Conservation (phyloP, 2,113 vertebrate genomes). For the Columba livia region DNA sequence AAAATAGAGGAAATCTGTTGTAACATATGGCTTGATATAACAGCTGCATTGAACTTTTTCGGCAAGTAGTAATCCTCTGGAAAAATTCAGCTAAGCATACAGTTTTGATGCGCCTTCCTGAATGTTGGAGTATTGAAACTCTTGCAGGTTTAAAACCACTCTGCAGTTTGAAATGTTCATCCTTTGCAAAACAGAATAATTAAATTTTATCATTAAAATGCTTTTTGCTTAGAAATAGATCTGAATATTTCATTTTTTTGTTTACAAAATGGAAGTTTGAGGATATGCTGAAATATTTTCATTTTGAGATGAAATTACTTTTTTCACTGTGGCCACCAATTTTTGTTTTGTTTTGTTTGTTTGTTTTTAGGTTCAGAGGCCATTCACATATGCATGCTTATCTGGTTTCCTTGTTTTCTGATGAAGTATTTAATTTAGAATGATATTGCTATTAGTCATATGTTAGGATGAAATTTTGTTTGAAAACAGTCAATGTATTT, state of each 20-base stretch:
- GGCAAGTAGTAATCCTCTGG: not conserved
- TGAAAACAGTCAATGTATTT: not conserved
- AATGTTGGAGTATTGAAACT: not conserved
- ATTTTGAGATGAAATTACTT: not conserved
- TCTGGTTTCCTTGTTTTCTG: not conserved
- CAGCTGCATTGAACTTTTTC: not conserved
- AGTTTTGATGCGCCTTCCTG: not conserved
- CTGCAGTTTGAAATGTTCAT: not conserved
- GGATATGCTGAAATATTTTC: not conserved
- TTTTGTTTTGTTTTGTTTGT: not conserved
- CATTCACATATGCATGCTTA: not conserved
- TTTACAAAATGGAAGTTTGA: not conserved
- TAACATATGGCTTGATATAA: not conserved
- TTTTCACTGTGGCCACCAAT: not conserved
- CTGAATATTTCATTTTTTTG: not conserved
- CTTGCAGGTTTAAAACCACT: not conserved
- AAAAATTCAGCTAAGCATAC: not conserved
- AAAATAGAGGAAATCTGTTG: slow-evolving; percentile 26
- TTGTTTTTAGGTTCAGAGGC: not conserved
- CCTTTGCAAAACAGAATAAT: not conserved
- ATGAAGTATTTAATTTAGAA: not conserved
- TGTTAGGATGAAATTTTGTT: not conserved
- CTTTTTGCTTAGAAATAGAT: not conserved
- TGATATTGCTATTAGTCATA: not conserved
- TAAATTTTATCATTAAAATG: not conserved